Conservation (phyloP, 2,113 vertebrate species). For the Strix aluco region DNA sequence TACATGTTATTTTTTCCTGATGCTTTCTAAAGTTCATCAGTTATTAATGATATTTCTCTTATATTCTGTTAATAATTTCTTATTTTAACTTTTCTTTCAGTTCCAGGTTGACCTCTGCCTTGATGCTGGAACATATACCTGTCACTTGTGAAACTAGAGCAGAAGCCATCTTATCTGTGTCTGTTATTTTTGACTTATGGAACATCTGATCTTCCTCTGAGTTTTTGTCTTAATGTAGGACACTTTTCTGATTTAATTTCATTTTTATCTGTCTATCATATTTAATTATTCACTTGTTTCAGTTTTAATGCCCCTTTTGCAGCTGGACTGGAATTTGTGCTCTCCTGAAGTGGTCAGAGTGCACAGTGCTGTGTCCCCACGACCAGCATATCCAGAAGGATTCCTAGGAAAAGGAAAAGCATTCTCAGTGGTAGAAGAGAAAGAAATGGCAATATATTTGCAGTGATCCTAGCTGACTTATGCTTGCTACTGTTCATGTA, state of each 20-base stretch:
- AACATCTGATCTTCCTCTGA: neutral
- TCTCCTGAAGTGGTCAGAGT: neutral
- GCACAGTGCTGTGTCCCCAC: neutral
- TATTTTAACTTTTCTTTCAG: neutral
- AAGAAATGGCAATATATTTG: neutral
- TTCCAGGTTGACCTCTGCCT: neutral
- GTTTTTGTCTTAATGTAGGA: neutral
- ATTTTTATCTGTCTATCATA: neutral
- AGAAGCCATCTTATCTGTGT: neutral
- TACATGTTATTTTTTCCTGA: neutral
- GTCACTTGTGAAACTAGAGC: neutral
- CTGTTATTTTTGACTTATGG: neutral
- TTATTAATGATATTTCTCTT: neutral
- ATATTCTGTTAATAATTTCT: neutral
- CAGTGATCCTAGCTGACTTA: neutral
- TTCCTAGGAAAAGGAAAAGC: neutral
- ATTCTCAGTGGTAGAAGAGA: neutral
- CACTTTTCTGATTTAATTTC: neutral
- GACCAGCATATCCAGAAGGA: neutral
- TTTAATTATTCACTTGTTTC: neutral
- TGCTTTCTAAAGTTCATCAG: neutral
- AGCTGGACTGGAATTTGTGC: neutral
- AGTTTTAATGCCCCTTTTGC: neutral
- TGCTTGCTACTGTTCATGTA: neutral
- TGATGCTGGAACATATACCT: neutral